Conservation (phyloP, 1,140 invertebrate species). For the Diorhabda elongata region DNA sequence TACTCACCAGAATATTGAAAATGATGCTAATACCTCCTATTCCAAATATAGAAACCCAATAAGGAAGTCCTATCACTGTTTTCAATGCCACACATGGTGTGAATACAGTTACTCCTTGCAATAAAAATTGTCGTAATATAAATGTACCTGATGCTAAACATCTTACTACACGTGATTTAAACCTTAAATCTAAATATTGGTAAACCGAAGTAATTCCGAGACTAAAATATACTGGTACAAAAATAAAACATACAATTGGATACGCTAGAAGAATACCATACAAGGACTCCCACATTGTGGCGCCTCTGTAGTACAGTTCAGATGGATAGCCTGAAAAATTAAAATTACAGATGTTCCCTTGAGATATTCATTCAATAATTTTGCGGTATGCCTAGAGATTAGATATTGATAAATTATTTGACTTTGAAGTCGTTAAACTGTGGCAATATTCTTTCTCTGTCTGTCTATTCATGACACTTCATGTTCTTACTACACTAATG, state of each 20-base stretch:
- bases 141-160: slow-evolving; percentile 76
- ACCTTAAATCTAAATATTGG: slow-evolving; percentile 79
- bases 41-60: slow-evolving; percentile 72
- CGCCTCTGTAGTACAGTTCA: slow-evolving; percentile 74
- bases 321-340: slow-evolving; percentile 66
- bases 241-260: slow-evolving; percentile 74
- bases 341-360: too few relatives aligned
- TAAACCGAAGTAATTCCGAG: slow-evolving; percentile 80
- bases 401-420: too few relatives aligned
- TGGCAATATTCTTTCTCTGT: too few relatives aligned
- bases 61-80: slow-evolving; percentile 73
- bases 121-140: slow-evolving; percentile 69
- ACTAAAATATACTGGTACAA: slow-evolving; percentile 78
- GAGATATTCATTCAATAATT: neutral
- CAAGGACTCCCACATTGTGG: slow-evolving; percentile 80
- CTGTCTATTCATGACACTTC: too few relatives aligned
- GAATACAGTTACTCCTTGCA: slow-evolving; percentile 77
- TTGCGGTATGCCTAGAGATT: too few relatives aligned
- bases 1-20: slow-evolving; percentile 69
- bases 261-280: slow-evolving; percentile 78
- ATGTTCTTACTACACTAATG: too few relatives aligned
- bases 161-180: slow-evolving; percentile 71
- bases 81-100: slow-evolving; percentile 79
- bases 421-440: too few relatives aligned
- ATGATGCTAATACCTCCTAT: slow-evolving; percentile 71